Base-by-base conservation (phyloP, 2,797 vertebrate genomes). In the Luscinia luscinia region DNA sequence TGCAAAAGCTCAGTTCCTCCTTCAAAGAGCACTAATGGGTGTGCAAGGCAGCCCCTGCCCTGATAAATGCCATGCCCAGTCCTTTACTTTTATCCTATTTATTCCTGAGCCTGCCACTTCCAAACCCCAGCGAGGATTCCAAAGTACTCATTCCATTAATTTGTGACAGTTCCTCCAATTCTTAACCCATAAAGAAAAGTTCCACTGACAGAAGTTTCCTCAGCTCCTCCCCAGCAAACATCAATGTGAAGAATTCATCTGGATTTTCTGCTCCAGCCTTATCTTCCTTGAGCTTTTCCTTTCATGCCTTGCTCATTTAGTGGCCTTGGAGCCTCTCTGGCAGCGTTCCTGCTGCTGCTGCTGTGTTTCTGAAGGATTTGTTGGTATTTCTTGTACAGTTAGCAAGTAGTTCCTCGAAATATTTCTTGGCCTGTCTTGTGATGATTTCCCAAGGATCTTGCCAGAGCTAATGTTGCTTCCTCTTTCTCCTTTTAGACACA, bases 321-420 rank as follows among this genome's bases (percentile, higher is more conserved):
- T 28, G 86, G 64, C 68, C 85, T 85, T 52, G 85, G 48, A 93
- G 82, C 21, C 41, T 80, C 67, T 27, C 83, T 95, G 95, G 94
- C 87, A 87, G 55, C 6, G 7, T 58, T 94, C 54, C 91, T 95
- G 51, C 75, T 41, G 67, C 4, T 61, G 76, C 66, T 87, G 91
- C 18, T 82, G 75, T 40, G 61, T 81, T 95, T 75, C 73, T 22
- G 45, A 20, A 90, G 57, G 78, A 92, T 94, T 92, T 92, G 69
- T 79, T 87, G 66, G 34, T 64, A 9, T 51, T 85, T 94, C 92
- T 85, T 74, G 59, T 51, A n/a, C 66, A 24, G 40, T 89, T 91
- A 88, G 82, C 45, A 85, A 77, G 82, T 87, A 51, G 61, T 95
- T 95, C 90, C 85, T 89, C 4, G 4, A 94, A 95, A 55, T 83